These are phyloP conservation scores for Tetragonula carbonaria DNA, from an alignment of 2,888 invertebrate species.

Conservation along the genomic window DNA sequence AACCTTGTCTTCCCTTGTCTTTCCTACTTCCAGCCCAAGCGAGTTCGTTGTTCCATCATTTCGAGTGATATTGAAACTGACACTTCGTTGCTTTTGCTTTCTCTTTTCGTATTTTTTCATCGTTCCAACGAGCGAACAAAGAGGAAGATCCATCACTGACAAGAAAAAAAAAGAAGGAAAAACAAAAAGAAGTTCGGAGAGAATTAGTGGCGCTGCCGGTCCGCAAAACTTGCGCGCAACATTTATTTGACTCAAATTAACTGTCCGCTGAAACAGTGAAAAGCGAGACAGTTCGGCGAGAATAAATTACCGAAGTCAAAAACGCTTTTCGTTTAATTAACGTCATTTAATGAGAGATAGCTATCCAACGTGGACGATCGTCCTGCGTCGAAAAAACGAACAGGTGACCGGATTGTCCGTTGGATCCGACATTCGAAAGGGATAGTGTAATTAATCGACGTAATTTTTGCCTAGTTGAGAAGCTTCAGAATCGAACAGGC, in stretches of 20 bases:
- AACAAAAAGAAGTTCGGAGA: background rate
- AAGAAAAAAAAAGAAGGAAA: background rate
- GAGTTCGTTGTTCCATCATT: no score
- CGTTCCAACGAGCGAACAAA: background rate
- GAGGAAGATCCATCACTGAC: background rate
- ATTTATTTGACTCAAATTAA: constrained; percentile 22
- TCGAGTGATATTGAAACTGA: no score
- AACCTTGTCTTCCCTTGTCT: no score
- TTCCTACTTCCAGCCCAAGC: no score
- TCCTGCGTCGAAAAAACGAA: constrained; percentile 54
- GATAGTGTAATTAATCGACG: constrained; percentile 44
- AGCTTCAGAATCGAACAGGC: constrained; percentile 6
- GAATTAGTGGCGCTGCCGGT: background rate
- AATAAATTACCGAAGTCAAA: constrained; percentile 45
- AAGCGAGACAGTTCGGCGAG: constrained; percentile 18
- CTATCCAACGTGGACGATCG: constrained; percentile 53
- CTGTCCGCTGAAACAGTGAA: constrained; percentile 17
- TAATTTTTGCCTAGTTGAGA: constrained; percentile 44
- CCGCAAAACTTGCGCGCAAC: background rate
- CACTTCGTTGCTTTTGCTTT: no score
- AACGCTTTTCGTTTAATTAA: constrained; percentile 54
- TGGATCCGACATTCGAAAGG: constrained; percentile 20
- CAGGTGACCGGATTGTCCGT: constrained; percentile 53
- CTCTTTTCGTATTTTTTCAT: no score
- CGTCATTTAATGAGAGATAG: constrained; percentile 57